Base-by-base conservation (phyloP, 2,888 invertebrate species). In the Heliconius ismenius region DNA sequence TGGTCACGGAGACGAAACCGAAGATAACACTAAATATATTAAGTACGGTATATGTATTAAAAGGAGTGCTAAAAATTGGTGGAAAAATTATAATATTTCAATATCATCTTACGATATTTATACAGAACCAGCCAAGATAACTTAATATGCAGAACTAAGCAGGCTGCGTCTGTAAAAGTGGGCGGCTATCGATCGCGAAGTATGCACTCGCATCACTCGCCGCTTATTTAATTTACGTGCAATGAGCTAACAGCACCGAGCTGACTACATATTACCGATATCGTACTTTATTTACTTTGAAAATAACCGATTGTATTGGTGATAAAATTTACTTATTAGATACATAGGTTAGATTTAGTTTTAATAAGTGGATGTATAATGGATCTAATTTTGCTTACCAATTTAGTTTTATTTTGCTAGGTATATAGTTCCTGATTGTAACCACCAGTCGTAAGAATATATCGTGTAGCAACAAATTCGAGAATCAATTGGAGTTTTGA, bases 171-270 rank as follows among this genome's bases (percentile, higher is more conserved):
- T 58, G 73, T 36, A 69, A 39, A 60, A 67, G 75, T 67, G n/a
- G 72, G 63, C 58, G n/a, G 62, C 26, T 77, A 79, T 79, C 74
- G 79, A 79, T 79, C 77, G 77, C 63, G 18, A 54, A 43, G 77
- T 60, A 77, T 79, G 79, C 79, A 77, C 74, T 77, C 73, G 70
- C 75, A 77, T 79, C 75, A 76, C 75, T 79, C 63, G 54, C 60
- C 28, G 77, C 79, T 79, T 77, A 79, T 79, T 79, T 75, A 77
- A 79, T 79, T 77, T 76, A 75, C 77, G 63, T 43, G 63, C 73
- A 63, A 62, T 63, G 73, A 73, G 63, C 73, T 63, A 73, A 63
- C 60, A 73, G 63, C 43, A 26, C 21, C 43, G 24, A 58, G 36
- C 24, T 60, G 36, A 24, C 24, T 73, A 36, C 26, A 36, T 11